phyloP scores from a whole-genome alignment of 1,140 invertebrate genomes.

The Trichonephila clavata region DNA sequence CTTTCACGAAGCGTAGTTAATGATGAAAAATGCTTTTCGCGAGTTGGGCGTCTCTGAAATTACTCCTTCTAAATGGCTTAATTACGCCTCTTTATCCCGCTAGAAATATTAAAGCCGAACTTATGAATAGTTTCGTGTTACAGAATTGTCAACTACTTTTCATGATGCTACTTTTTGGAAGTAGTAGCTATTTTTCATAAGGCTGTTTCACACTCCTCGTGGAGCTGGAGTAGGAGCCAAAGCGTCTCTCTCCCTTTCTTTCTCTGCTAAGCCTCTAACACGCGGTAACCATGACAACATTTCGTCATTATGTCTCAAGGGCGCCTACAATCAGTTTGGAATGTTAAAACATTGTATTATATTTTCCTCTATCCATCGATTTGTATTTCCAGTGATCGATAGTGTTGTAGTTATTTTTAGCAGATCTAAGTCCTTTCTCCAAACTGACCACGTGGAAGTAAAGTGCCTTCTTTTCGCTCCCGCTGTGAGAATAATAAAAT shows the following conservation, averaged over 20 bases:
- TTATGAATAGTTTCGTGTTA: no score
- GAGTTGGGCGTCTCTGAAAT: no score
- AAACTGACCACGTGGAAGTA: not conserved
- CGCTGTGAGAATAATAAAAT: no score
- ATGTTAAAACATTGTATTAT: slow-evolving; percentile 19
- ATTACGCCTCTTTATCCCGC: no score
- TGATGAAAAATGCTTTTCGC: no score
- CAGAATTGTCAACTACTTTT: no score
- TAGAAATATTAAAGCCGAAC: no score
- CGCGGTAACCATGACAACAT: not conserved
- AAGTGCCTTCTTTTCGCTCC: not conserved
- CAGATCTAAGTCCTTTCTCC: not conserved
- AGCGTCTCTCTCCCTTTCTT: not conserved
- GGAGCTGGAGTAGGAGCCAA: not conserved
- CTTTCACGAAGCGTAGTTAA: no score
- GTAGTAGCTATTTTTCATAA: not conserved
- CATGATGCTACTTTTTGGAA: not conserved
- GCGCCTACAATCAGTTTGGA: slow-evolving; percentile 5
- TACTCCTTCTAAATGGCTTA: no score
- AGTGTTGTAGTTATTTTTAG: not conserved
- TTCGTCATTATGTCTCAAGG: slow-evolving; percentile 16
- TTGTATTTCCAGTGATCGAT: not conserved
- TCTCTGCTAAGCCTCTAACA: not conserved
- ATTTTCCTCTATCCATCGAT: not conserved
- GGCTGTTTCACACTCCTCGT: not conserved